Evolutionary conservation across 2,113 vertebrate species (phyloP), one percentile per base, ranked within the genome.

Genomic region (Salvelinus fontinalis): DNA sequence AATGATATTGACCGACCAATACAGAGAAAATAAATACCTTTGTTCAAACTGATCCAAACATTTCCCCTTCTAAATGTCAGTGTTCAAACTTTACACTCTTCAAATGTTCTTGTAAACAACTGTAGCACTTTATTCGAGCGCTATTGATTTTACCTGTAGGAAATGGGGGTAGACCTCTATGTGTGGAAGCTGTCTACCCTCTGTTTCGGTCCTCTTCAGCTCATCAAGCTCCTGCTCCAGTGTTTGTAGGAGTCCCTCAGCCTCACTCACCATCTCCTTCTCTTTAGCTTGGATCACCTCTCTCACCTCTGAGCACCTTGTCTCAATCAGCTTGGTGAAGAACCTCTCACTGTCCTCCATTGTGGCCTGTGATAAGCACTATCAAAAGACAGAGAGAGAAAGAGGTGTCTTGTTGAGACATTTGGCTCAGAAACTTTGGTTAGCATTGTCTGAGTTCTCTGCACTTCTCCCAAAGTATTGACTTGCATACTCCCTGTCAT

Each of bases 291-390:
- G 16, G 6, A 76, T 59, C 57, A 27, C 24, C 13, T 71, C 68
- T 44, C 20, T 70, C 59, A 70, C 75, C 16, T 76, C 67, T 3
- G 22, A 26, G 9, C 14, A 69, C 24, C 14, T 62, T 20, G 9
- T 76, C 68, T 71, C 14, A n/a, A 76, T 62, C 9, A 76, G 51
- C 16, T 71, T 59, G 13, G 68, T 70, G 29, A 57, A 76, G 13
- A 51, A 62, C 57, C 16, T 14, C 27, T 76, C 68, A 14, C 20
- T 26, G 22, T 71, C 68, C 60, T 70, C 34, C 22, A 34, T 13
- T n/a, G 73, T 31, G 51, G 39, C 34, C 22, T 75, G n/a, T 49
- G 73, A 34, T 60, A 29, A 75, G 22, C 60, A 8, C 73, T 75
- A 62, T 24, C 29, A 16, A 57, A 20, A 57, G 54, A 6, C 3